phyloP scores from a whole-genome alignment of 1,140 invertebrate species.

The Cotesia chilonis region DNA sequence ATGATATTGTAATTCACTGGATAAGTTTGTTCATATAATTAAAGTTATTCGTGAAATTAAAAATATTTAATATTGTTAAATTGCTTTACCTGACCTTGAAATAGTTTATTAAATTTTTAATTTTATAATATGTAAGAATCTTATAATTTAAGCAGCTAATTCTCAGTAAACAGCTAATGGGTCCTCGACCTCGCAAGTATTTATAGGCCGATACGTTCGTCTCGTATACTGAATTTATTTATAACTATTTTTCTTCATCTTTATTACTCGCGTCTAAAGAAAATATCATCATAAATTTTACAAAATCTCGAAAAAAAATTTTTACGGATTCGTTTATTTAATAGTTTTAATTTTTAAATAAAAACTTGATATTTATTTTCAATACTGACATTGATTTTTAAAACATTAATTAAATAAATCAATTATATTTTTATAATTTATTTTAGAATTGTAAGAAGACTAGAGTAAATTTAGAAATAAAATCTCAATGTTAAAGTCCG shows the following conservation, averaged over 20 bases:
- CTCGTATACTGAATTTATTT: constrained; percentile 33
- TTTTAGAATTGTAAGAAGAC: not conserved
- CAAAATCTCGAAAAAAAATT: too few relatives aligned
- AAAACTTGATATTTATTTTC: too few relatives aligned
- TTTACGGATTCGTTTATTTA: too few relatives aligned
- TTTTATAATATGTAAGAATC: not conserved
- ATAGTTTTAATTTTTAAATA: too few relatives aligned
- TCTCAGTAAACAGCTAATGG: constrained; percentile 25
- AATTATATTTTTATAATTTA: too few relatives aligned
- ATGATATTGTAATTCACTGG: constrained; percentile 17
- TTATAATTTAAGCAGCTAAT: constrained; percentile 6
- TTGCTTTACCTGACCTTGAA: not conserved
- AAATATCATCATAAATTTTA: constrained; percentile 5
- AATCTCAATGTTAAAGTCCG: constrained; percentile 14
- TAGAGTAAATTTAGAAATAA: not conserved
- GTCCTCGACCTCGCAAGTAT: constrained; percentile 35
- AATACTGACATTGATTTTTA: too few relatives aligned
- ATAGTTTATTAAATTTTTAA: constrained; percentile 1
- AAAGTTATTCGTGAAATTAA: not conserved
- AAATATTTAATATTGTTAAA: too few relatives aligned
- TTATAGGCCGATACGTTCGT: constrained; percentile 33
- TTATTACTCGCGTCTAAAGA: not conserved
- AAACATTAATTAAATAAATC: too few relatives aligned
- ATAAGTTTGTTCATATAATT: not conserved
- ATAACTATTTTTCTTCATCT: constrained; percentile 25